phyloP scores from a whole-genome alignment of 2,113 vertebrate species.

The Chascanopsetta lugubris region DNA sequence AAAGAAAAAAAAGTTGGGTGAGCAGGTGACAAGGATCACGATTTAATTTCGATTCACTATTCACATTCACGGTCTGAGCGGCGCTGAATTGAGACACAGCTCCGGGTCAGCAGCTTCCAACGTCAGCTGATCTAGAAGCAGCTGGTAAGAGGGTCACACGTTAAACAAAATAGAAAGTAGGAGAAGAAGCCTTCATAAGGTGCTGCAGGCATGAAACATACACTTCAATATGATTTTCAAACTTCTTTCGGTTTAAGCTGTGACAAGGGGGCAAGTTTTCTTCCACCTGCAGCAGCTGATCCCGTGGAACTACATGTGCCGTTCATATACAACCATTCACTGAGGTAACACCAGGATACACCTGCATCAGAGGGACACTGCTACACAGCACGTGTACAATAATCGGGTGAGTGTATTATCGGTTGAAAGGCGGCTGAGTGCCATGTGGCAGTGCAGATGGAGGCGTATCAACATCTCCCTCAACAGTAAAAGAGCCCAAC shows the following conservation, averaged over 20 bases:
- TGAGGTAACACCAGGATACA: conserved; percentile 49
- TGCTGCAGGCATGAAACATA: conserved; percentile 1
- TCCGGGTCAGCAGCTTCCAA: conserved; percentile 7
- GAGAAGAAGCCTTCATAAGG: conserved; percentile 18
- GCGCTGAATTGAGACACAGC: neutral
- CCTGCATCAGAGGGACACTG: conserved; percentile 49
- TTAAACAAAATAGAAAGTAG: conserved; percentile 51
- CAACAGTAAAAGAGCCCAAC: conserved; percentile 57
- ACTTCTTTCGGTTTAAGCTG: conserved; percentile 59
- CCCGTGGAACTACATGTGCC: conserved; percentile 14
- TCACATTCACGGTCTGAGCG: too few species aligned
- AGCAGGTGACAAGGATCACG: too few species aligned
- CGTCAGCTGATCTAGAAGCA: conserved; percentile 29
- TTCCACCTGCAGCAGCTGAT: conserved; percentile 21
- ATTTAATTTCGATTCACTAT: too few species aligned
- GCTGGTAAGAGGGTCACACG: conserved; percentile 48
- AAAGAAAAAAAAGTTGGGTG: too few species aligned
- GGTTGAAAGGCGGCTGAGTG: neutral
- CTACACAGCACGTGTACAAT: neutral
- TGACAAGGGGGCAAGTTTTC: conserved; percentile 55
- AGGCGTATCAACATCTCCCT: conserved; percentile 54
- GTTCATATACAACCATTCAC: conserved; percentile 42
- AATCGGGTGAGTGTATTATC: neutral
- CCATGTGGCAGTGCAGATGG: conserved; percentile 37
- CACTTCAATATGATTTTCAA: neutral